Percentiles rank a stretch among this genome's conserved stretches.
These are phyloP conservation scores for Berghia stephanieae DNA, from an alignment of 1,140 invertebrate genomes.

Conservation along the genomic window DNA sequence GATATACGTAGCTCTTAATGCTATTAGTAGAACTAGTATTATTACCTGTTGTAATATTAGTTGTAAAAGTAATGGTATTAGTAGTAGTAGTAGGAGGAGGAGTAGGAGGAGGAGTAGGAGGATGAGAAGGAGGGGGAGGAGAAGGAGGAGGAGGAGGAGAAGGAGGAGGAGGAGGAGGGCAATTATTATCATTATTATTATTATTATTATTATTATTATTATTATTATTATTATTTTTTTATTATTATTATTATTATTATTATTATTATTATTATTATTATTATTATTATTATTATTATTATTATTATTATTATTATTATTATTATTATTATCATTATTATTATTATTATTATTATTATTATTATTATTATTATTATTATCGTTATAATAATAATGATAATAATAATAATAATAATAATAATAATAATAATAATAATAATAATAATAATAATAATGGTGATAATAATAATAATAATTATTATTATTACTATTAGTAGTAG, in stretches of 20 bases:
- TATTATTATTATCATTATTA: not conserved
- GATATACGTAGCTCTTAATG: too few relatives aligned
- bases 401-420: not conserved
- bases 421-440: not conserved
- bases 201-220: not conserved
- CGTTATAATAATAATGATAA: not conserved
- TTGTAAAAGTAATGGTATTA: too few relatives aligned
- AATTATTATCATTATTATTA: not conserved
- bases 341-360: not conserved
- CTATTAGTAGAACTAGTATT: too few relatives aligned
- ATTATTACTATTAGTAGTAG: not conserved
- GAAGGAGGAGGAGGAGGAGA: constrained; percentile 7
- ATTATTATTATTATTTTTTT: not conserved
- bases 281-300: not conserved
- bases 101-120: constrained; percentile 10
- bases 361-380: not conserved
- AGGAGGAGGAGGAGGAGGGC: not conserved
- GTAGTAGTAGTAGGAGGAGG: too few relatives aligned
- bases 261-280: not conserved
- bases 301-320: not conserved
- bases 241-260: not conserved
- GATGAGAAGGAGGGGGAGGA: not conserved
- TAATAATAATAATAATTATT: not conserved
- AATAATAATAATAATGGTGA: not conserved
- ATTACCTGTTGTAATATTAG: too few relatives aligned